phyloP scores from a whole-genome alignment of 2,113 vertebrate genomes.

The Grallaria varia region DNA sequence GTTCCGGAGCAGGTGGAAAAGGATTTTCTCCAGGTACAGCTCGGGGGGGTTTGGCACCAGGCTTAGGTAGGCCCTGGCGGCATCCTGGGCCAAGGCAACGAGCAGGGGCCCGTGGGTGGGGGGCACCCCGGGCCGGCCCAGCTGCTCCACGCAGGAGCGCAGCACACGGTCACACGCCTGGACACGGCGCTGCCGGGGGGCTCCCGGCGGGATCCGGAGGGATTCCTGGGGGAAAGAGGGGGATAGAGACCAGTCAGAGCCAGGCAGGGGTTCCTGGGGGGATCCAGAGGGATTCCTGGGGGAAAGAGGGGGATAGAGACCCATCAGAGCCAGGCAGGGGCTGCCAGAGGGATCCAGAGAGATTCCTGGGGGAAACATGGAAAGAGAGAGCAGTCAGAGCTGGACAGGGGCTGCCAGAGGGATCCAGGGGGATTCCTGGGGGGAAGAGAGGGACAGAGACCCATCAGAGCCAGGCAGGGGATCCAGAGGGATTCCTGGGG shows the following conservation, averaged over 20 bases:
- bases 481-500: neutral
- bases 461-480: no score
- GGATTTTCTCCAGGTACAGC: slow-evolving; percentile 89
- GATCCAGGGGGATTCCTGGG: neutral
- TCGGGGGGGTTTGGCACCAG: slow-evolving; percentile 22
- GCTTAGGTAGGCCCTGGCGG: slow-evolving; percentile 75
- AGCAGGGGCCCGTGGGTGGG: rapidly evolving
- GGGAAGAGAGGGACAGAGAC: neutral
- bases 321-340: no score
- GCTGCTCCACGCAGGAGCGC: neutral
- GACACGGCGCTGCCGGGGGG: neutral
- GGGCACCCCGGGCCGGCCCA: neutral
- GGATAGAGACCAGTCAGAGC: no score
- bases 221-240: neutral
- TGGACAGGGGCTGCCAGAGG: no score
- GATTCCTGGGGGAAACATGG: neutral
- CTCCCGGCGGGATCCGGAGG: no score
- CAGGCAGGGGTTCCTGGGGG: no score
- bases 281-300: neutral
- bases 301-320: neutral
- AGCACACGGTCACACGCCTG: neutral
- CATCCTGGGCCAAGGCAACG: slow-evolving; percentile 65
- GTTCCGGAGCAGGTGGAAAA: slow-evolving; percentile 85
- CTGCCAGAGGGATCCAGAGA: neutral
- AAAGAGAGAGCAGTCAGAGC: no score